A percentile compares a stretch with the other conserved stretches of the same genome.
These are phyloP conservation scores for Eubucco bourcierii DNA, from an alignment of 2,113 vertebrate species.

Conservation along the genomic window DNA sequence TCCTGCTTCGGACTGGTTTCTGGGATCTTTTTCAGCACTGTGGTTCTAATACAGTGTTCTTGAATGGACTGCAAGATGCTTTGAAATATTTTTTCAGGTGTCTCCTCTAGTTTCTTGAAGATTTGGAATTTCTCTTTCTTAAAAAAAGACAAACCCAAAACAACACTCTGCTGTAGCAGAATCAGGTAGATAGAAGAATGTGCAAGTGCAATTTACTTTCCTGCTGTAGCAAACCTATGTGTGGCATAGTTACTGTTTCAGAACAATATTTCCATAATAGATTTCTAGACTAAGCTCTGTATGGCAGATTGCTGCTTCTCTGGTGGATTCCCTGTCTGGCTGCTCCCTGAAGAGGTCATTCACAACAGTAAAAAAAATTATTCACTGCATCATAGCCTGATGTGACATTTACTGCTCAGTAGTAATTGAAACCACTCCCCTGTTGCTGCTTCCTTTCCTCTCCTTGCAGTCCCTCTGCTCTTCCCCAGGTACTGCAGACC, in stretches of 20 bases:
- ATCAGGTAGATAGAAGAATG: not conserved
- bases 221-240: not conserved
- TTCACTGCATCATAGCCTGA: not conserved
- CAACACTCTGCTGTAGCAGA: not conserved
- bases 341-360: not conserved
- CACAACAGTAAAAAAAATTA: not conserved
- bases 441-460: not conserved
- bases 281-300: not conserved
- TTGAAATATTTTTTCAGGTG: not conserved
- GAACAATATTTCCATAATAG: not conserved
- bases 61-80: not conserved
- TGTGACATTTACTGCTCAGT: not conserved
- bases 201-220: not conserved
- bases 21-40: not conserved
- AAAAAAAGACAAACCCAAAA: no score
- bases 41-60: not conserved
- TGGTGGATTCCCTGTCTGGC: not conserved
- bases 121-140: not conserved
- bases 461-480: not conserved
- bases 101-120: not conserved
- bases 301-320: not conserved
- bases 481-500: not conserved
- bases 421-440: not conserved
- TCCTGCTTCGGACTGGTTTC: not conserved
- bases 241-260: not conserved